Evolutionary conservation across 1,140 invertebrate genomes (phyloP), one percentile per base, ranked within the genome.

Genomic region (Drosophila ercepeae): DNA sequence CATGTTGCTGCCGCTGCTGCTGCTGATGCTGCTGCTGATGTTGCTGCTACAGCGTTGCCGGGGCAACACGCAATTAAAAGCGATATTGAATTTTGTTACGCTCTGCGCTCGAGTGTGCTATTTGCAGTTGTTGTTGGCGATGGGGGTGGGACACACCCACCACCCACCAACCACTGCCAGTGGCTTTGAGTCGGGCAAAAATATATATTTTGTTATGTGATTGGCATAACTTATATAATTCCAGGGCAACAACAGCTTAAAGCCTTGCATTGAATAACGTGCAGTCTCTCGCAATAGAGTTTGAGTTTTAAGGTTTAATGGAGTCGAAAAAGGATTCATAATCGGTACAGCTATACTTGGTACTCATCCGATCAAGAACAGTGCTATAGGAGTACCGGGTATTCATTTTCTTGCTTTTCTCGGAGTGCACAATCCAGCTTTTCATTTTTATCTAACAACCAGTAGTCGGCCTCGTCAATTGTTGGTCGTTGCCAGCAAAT

Each of bases 1-100:
- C 64, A 72, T 67, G 77, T 77, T 72, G 49, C 34, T 72, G 51
- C 19, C 63, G 57, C 25, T 68, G 64, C 14, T 68, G 63, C 0
- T 52, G 74, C 11, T 75, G 75, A 14, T 76, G 70, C 9, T 69
- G 65, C 21, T 68, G 73, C 34, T 72, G 76, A 32, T 75, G 69
- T 0, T 52, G 74, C 13, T 76, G 75, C 23, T 72, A 75, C 13
- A 14, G 49, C 68, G 79, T 84, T 84, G 79, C 79, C 79, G 46
- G 53, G 82, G 82, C 82, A 84, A 84, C 79, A 84, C 79, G 79
- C 79, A 84, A 84, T 84, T 84, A 84, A 84, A 86, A 88, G 79
- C 81, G 81, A 86, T 84, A 84, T 88, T 84, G 79, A 84, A 84
- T 84, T 84, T 84, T 84, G 76, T 83, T 83, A 83, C 81, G 78